These are phyloP conservation scores for Phaenicophaeus curvirostris DNA, from an alignment of 2,797 vertebrate genomes.

Conservation along the genomic window DNA sequence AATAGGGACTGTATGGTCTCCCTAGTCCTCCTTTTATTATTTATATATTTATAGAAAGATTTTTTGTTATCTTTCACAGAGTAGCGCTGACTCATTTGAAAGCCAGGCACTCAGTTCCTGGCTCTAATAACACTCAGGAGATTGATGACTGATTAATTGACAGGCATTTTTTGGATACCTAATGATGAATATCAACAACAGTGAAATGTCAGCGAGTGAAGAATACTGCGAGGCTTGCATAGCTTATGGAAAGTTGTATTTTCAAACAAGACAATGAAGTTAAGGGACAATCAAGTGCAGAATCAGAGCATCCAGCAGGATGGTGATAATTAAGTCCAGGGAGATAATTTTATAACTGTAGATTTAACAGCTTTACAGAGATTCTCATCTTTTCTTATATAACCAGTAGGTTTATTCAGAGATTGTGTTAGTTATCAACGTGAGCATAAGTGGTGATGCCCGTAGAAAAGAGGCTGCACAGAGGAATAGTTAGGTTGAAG, in stretches of 20 bases:
- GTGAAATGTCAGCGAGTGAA: slow-evolving; percentile 30
- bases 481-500: not conserved
- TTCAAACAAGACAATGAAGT: slow-evolving; percentile 17
- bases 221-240: not conserved
- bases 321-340: not conserved
- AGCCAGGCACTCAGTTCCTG: not conserved
- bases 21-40: no score
- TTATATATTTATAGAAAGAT: no score
- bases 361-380: not conserved
- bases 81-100: slow-evolving; percentile 8
- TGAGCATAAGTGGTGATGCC: not conserved
- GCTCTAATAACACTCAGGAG: not conserved
- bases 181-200: slow-evolving; percentile 14
- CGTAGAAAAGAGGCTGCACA: not conserved
- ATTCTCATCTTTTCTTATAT: not conserved
- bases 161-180: not conserved
- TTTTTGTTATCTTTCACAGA: no score
- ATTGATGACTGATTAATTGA: slow-evolving; percentile 21
- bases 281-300: not conserved
- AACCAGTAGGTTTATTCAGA: not conserved
- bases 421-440: not conserved
- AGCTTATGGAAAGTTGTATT: slow-evolving; percentile 5
- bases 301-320: not conserved
- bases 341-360: not conserved
- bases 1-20: no score